phyloP scores from a whole-genome alignment of 2,888 invertebrate species.

The Catocala sponsa region DNA sequence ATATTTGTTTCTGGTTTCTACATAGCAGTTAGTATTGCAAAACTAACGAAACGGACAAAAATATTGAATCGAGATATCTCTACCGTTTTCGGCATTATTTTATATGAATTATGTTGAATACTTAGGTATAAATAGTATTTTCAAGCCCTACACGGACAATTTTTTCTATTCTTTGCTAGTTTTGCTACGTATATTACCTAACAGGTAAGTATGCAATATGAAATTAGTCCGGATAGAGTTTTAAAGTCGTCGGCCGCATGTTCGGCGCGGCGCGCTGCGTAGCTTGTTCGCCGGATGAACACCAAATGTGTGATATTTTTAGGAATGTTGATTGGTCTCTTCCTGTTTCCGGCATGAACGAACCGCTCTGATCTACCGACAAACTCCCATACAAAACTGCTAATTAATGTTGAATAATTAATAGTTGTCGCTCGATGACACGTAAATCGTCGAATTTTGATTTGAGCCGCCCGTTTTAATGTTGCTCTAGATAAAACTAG shows the following conservation, averaged over 20 bases:
- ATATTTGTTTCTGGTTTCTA: too few relatives aligned
- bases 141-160: too few relatives aligned
- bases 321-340: slow-evolving; percentile 86
- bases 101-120: too few relatives aligned
- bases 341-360: slow-evolving; percentile 83
- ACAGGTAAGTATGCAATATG: slow-evolving; percentile 20
- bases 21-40: too few relatives aligned
- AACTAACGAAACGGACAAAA: too few relatives aligned
- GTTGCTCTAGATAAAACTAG: slow-evolving; percentile 26
- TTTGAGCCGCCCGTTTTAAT: slow-evolving; percentile 37
- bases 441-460: slow-evolving; percentile 58
- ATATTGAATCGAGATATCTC: too few relatives aligned
- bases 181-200: too few relatives aligned
- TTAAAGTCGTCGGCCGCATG: slow-evolving; percentile 33
- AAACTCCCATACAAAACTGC: slow-evolving; percentile 72
- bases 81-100: too few relatives aligned
- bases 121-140: too few relatives aligned
- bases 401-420: slow-evolving; percentile 84
- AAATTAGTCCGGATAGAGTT: slow-evolving; percentile 42
- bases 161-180: too few relatives aligned
- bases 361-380: slow-evolving; percentile 76
- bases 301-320: slow-evolving; percentile 88
- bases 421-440: slow-evolving; percentile 70
- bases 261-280: slow-evolving; percentile 45
- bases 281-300: slow-evolving; percentile 78